These are phyloP conservation scores for Clarias laeviceps DNA, from an alignment of 2,797 vertebrate genomes.

Conservation along the genomic window DNA sequence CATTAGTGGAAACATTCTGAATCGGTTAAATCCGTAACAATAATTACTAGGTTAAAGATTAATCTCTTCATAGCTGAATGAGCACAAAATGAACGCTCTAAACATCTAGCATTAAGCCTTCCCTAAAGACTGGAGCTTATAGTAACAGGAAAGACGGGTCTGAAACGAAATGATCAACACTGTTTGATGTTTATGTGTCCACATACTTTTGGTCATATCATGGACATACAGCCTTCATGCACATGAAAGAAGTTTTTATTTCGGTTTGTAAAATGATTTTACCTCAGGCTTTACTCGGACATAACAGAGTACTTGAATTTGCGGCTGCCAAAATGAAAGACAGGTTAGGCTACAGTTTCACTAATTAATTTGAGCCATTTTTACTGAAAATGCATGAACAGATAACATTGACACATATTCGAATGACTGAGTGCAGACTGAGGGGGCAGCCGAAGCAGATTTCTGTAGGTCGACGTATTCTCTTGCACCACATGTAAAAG, in stretches of 20 bases:
- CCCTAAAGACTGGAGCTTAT: not conserved
- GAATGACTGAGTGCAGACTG: not conserved
- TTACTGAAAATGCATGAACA: not conserved
- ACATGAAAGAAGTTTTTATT: not conserved
- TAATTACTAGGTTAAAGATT: too few relatives aligned
- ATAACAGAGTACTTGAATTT: constrained; percentile 72
- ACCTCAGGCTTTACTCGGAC: constrained; percentile 74
- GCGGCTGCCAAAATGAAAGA: constrained; percentile 65
- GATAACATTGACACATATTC: not conserved
- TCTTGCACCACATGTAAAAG: not conserved
- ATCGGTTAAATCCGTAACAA: too few relatives aligned
- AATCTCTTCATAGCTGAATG: not conserved
- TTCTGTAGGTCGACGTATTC: not conserved
- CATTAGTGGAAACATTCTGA: too few relatives aligned
- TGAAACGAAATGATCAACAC: not conserved
- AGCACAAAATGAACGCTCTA: not conserved
- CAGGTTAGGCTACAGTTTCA: constrained; percentile 48
- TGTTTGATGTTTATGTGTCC: not conserved
- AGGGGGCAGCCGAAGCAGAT: not conserved
- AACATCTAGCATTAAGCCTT: not conserved
- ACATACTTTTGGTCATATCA: not conserved
- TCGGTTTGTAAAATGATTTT: constrained; percentile 47
- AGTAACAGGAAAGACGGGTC: not conserved
- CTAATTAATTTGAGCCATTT: not conserved
- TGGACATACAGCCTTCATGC: constrained; percentile 19